Conservation (phyloP, 2,888 invertebrate species). For the Agonopterix alstromeriana region DNA sequence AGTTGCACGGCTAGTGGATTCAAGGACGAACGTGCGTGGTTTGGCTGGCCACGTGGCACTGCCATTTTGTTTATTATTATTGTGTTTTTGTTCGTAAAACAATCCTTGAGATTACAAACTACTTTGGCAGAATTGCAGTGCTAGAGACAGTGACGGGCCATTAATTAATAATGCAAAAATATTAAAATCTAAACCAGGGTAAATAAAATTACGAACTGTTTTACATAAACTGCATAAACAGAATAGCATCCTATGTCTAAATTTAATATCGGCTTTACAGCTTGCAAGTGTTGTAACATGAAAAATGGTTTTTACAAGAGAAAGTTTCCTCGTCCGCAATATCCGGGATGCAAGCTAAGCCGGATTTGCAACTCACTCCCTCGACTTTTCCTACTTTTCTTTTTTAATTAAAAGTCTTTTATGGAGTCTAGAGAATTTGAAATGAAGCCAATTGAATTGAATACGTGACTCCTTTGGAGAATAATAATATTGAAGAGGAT, state of each 20-base stretch:
- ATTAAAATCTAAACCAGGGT: no score
- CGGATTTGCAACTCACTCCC: slow-evolving; percentile 65
- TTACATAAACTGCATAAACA: neutral
- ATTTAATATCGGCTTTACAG: slow-evolving; percentile 26
- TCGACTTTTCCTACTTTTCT: slow-evolving; percentile 44
- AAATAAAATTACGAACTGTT: no score
- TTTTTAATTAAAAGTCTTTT: slow-evolving; percentile 68
- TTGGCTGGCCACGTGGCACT: no score
- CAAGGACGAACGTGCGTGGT: no score
- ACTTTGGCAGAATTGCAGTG: no score
- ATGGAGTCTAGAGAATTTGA: slow-evolving; percentile 40
- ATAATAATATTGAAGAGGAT: neutral
- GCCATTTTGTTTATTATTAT: no score
- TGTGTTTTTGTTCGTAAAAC: no score
- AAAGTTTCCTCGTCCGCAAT: slow-evolving; percentile 52
- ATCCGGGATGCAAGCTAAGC: slow-evolving; percentile 45
- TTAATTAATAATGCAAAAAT: no score
- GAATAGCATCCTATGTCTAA: neutral
- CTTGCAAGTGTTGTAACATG: slow-evolving; percentile 28
- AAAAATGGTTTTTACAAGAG: slow-evolving; percentile 48
- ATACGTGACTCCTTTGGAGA: slow-evolving; percentile 10
- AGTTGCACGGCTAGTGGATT: no score
- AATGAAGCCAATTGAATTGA: slow-evolving; percentile 31
- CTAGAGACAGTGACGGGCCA: no score
- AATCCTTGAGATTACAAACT: no score